These are phyloP conservation scores for Entomobrya proxima DNA, from an alignment of 2,888 invertebrate genomes.

Conservation along the genomic window DNA sequence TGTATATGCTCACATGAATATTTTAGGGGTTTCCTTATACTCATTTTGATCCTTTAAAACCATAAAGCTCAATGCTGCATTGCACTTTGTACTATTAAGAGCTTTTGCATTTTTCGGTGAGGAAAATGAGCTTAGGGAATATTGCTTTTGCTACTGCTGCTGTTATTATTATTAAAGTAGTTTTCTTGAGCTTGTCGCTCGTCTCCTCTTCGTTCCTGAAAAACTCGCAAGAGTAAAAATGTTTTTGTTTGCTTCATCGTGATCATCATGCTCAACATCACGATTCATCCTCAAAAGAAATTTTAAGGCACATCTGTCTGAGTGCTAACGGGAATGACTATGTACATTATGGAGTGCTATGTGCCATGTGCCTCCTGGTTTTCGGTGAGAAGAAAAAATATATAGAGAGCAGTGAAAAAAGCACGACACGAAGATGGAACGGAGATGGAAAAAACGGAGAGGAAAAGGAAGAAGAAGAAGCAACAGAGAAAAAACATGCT, in stretches of 20 bases:
- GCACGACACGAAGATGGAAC: conserved; percentile 21
- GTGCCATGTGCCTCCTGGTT: conserved; percentile 64
- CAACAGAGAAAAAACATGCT: conserved; percentile 33
- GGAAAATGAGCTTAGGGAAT: conserved; percentile 56
- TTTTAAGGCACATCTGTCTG: conserved; percentile 67
- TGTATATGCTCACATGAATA: conserved; percentile 19
- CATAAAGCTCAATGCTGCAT: too few species aligned
- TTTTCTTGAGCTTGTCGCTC: conserved; percentile 54
- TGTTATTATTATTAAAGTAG: conserved; percentile 42
- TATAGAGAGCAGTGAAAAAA: neutral
- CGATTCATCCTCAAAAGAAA: conserved; percentile 51
- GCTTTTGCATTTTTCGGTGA: conserved; percentile 47
- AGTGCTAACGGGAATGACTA: conserved; percentile 63
- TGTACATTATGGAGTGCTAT: conserved; percentile 64
- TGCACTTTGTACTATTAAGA: neutral
- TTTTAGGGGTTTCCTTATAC: conserved; percentile 24
- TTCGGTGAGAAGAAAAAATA: conserved; percentile 42
- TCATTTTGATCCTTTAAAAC: neutral
- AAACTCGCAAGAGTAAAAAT: neutral
- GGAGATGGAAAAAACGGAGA: conserved; percentile 39
- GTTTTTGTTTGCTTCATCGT: conserved; percentile 41
- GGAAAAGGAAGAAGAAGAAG: conserved; percentile 7
- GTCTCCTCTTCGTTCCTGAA: conserved; percentile 12
- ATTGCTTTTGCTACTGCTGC: conserved; percentile 29
- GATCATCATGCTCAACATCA: conserved; percentile 6